Conservation (phyloP, 2,797 vertebrate species). For the Chiropotes sagulatus region DNA sequence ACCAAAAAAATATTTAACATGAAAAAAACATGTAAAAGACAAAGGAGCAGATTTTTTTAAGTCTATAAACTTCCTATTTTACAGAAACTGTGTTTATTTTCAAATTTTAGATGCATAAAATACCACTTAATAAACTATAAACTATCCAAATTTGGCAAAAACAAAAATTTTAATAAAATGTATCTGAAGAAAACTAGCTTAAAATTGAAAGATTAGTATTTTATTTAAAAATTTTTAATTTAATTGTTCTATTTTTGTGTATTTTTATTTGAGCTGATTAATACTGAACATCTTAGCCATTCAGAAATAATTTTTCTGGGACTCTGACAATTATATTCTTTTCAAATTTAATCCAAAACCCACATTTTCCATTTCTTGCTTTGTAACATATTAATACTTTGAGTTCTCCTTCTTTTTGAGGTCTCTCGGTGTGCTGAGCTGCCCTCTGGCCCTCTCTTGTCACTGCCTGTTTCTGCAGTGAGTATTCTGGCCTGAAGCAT, state of each 20-base stretch:
- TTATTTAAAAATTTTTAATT: constrained; percentile 37
- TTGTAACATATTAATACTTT: background rate
- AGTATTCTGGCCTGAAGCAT: background rate
- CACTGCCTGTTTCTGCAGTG: background rate
- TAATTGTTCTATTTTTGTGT: background rate
- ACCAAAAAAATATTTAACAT: background rate
- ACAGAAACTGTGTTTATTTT: constrained; percentile 66
- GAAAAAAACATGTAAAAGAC: background rate
- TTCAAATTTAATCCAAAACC: background rate
- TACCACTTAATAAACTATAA: constrained; percentile 71
- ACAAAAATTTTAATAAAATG: constrained; percentile 78
- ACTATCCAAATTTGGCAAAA: constrained; percentile 79
- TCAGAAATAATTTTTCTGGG: constrained; percentile 35
- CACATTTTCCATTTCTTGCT: background rate
- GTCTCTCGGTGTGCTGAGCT: background rate
- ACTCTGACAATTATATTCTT: background rate
- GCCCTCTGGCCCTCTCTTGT: background rate
- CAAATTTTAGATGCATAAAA: constrained; percentile 63
- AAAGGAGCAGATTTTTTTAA: background rate
- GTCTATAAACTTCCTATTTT: background rate
- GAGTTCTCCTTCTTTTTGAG: background rate
- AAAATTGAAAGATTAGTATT: constrained; percentile 50
- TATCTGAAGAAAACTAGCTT: constrained; percentile 74
- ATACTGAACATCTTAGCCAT: background rate
- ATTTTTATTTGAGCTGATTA: background rate